A percentile compares a stretch with the other conserved stretches of the same genome.
These are phyloP conservation scores for Drosophila busckii DNA, from an alignment of 1,140 invertebrate genomes.

Conservation along the genomic window DNA sequence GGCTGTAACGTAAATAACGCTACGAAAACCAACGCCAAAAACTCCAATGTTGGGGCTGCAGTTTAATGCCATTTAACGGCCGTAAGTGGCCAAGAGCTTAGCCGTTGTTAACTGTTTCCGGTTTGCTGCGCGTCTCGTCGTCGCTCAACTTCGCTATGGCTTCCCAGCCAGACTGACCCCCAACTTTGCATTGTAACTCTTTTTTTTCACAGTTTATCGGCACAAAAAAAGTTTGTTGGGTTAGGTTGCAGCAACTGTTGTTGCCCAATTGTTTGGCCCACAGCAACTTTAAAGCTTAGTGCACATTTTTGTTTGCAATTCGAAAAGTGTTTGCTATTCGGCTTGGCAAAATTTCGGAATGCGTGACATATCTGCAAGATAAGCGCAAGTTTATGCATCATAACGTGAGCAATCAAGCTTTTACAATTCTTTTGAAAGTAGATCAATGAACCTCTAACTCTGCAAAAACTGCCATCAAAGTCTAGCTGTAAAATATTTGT, in stretches of 20 bases:
- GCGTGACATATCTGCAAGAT: too few species aligned
- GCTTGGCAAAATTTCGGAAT: too few species aligned
- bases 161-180: constrained; percentile 32
- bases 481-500: too few species aligned
- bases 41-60: too few species aligned
- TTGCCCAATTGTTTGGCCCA: too few species aligned
- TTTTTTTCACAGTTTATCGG: constrained; percentile 5
- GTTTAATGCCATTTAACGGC: constrained; percentile 64
- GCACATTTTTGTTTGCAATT: constrained; percentile 17
- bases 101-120: constrained; percentile 71
- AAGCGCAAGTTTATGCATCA: too few species aligned
- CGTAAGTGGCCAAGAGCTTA: constrained; percentile 61
- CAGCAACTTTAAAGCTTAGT: neutral
- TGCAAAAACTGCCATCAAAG: too few species aligned
- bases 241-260: constrained; percentile 9
- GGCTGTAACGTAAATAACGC: constrained; percentile 22
- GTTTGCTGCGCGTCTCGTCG: constrained; percentile 35
- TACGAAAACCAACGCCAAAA: too few species aligned
- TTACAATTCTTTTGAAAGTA: too few species aligned
- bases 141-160: constrained; percentile 38
- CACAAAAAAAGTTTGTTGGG: constrained; percentile 6
- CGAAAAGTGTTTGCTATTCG: too few species aligned
- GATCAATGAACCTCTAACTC: too few species aligned
- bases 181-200: constrained; percentile 25
- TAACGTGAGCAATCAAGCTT: too few species aligned